Evolutionary conservation across 1,140 invertebrate genomes (phyloP).

Genomic region (Daktulosphaira vitifoliae): DNA sequence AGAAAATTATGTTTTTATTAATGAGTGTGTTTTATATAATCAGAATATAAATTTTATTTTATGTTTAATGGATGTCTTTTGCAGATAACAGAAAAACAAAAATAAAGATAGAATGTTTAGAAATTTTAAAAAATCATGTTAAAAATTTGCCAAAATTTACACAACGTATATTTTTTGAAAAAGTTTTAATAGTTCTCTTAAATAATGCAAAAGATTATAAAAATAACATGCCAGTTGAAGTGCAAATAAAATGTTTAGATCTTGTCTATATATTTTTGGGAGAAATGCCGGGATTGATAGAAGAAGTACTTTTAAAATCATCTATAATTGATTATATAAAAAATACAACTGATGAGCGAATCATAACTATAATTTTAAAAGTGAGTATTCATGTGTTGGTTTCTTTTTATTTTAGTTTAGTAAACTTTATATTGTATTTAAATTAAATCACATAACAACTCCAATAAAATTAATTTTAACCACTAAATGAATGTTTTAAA

Average conservation of each 20-base stretch:
- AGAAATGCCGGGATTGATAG: background rate
- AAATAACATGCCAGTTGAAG: conserved; percentile 24
- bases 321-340: background rate
- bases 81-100: conserved; percentile 9
- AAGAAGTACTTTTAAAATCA: conserved; percentile 12
- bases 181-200: conserved; percentile 17
- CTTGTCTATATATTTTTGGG: background rate
- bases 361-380: conserved; percentile 19
- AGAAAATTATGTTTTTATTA: no score
- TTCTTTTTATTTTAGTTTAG: no score
- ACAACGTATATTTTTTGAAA: conserved; percentile 24
- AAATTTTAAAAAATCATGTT: conserved; percentile 24
- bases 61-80: background rate
- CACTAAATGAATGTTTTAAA: no score
- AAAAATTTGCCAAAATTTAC: background rate
- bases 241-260: conserved; percentile 25
- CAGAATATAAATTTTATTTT: no score
- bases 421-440: no score
- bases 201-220: conserved; percentile 14
- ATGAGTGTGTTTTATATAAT: no score
- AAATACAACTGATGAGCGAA: conserved; percentile 19
- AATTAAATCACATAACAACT: no score
- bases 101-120: conserved; percentile 4
- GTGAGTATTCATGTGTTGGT: no score
- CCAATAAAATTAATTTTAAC: no score